Percentiles rank a stretch among this genome's conserved stretches.
Conservation (phyloP, 1,140 invertebrate genomes). For the Aleiodes sp. region DNA sequence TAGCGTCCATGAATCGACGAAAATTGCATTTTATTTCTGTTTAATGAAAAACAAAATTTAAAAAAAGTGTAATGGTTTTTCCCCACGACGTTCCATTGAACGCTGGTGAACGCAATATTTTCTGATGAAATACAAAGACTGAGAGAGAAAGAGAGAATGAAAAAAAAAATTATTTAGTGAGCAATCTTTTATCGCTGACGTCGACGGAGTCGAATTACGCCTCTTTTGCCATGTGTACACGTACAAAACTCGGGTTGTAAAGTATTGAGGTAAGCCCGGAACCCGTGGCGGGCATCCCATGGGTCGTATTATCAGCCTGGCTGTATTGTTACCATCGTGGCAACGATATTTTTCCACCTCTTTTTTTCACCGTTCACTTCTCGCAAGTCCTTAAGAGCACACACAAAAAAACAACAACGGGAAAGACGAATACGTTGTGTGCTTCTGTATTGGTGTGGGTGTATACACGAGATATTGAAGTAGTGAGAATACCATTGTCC, state of each 20-base stretch:
- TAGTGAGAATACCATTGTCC: too few relatives aligned
- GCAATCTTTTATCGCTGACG: conserved; percentile 3
- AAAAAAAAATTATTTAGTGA: background rate
- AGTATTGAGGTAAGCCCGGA: background rate
- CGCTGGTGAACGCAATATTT: background rate
- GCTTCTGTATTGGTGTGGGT: too few relatives aligned
- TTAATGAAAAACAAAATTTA: background rate
- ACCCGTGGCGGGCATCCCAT: background rate
- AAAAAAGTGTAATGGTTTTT: background rate
- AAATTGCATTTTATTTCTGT: background rate
- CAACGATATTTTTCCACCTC: conserved; percentile 9
- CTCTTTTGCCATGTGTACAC: background rate
- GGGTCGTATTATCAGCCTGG: conserved; percentile 1
- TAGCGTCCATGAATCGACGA: background rate
- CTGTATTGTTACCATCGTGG: background rate
- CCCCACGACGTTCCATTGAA: background rate
- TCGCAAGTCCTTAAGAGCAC: background rate
- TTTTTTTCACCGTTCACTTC: background rate
- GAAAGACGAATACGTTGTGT: too few relatives aligned
- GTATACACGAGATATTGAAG: too few relatives aligned
- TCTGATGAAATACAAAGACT: background rate
- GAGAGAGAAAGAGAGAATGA: conserved; percentile 19
- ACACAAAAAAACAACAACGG: background rate
- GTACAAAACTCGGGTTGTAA: background rate
- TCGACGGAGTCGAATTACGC: conserved; percentile 2